Evolutionary conservation across 1,140 invertebrate species (phyloP).

Genomic region (Colletes latitarsis): DNA sequence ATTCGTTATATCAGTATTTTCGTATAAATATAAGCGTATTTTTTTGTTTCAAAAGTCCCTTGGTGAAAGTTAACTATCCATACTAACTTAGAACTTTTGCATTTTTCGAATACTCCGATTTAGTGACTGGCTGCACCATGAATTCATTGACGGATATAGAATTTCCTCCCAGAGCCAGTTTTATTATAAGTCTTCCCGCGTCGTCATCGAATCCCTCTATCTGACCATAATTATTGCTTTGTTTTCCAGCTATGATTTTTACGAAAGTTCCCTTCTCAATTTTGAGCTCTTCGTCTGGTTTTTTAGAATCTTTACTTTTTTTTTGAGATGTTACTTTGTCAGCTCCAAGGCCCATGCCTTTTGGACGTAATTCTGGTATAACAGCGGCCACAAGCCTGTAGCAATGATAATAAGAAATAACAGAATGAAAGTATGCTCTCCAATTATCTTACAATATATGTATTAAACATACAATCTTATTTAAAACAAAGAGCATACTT

Average conservation of each 20-base stretch:
- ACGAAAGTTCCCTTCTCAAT: slow-evolving; percentile 87
- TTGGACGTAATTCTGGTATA: slow-evolving; percentile 87
- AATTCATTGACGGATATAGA: slow-evolving; percentile 89
- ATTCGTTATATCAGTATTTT: neutral
- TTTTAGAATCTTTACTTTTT: slow-evolving; percentile 78
- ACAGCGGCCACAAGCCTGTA: slow-evolving; percentile 81
- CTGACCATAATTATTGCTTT: slow-evolving; percentile 90
- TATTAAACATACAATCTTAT: neutral
- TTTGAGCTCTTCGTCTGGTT: slow-evolving; percentile 84
- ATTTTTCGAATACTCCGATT: slow-evolving; percentile 89
- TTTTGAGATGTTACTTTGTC: slow-evolving; percentile 85
- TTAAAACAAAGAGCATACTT: slow-evolving; percentile 75
- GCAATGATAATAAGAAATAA: slow-evolving; percentile 52
- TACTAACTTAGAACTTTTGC: slow-evolving; percentile 91
- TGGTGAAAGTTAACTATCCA: slow-evolving; percentile 35
- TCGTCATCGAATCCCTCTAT: slow-evolving; percentile 93
- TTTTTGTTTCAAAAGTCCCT: slow-evolving; percentile 68
- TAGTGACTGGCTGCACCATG: slow-evolving; percentile 87
- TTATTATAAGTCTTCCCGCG: slow-evolving; percentile 89
- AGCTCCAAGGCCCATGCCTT: slow-evolving; percentile 95
- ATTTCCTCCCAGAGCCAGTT: slow-evolving; percentile 87
- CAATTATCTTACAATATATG: neutral
- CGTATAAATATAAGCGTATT: slow-evolving; percentile 14
- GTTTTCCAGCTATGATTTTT: slow-evolving; percentile 87
- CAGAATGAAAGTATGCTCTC: neutral